Evolutionary conservation across 2,888 invertebrate species (phyloP), one percentile per base, ranked within the genome.

Genomic region (Caenorhabditis japonica): DNA sequence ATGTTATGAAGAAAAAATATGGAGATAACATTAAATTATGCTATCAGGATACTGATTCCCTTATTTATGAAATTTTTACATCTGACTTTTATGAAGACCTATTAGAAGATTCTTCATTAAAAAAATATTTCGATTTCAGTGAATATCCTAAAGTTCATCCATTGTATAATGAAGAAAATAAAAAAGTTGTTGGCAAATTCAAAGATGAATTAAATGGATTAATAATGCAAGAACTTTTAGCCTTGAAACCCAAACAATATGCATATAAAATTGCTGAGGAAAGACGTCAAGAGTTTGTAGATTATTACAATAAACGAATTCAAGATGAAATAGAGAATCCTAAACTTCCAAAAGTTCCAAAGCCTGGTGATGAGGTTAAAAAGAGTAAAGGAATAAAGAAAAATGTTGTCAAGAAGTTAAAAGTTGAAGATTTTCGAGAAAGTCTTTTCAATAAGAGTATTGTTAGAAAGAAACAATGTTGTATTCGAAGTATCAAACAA

Each of bases 11-110:
- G 30, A 52, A 58, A 33, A 79, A 81, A 7, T 74, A 84, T 21
- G 27, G 44, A 12, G 7, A 62, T 47, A 53, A 64, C 17, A 12
- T 64, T 2, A n/a, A 55, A 25, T 43, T 86, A 13, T 86, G 79
- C 12, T 85, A 83, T 66, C 84, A 82, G 5, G 85, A 88, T 72
- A 88, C 87, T 2, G 85, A 88, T 56, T 69, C 66, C 38, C 66
- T 85, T 5, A 66, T 76, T 13, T 83, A 81, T 69, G 72, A 80
- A 3, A 82, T 89, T 7, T 58, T 74, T 19, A 87, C 85, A 10
- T 66, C 79, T 1, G 87, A 89, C 74, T 60, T 88, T 36, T 89
- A 89, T 80, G 71, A 81, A 47, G 86, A 87, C 64, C 74, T 83
- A 44, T 2, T 25, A 41, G 41, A 17, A 41, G 41, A 41, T 41